phyloP scores from a whole-genome alignment of 2,797 vertebrate species.

The Melanotaenia pygmaea region DNA sequence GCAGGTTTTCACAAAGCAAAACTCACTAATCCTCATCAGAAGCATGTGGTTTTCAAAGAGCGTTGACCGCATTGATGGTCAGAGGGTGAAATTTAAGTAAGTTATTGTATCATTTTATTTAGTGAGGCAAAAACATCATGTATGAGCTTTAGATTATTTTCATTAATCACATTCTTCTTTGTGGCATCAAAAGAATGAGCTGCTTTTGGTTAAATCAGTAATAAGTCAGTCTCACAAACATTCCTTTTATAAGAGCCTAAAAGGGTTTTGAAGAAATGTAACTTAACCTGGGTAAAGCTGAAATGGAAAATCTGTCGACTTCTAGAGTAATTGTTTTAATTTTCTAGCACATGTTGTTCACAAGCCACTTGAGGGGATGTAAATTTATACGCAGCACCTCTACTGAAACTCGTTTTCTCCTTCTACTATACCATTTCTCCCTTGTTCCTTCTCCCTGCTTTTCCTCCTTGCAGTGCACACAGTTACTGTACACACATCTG shows the following conservation, averaged over 20 bases:
- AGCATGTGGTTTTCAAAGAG: neutral
- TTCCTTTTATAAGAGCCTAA: neutral
- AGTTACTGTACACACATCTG: constrained; percentile 41
- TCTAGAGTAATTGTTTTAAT: neutral
- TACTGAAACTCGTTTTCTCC: constrained; percentile 37
- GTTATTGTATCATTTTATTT: neutral
- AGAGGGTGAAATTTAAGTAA: neutral
- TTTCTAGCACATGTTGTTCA: constrained; percentile 1
- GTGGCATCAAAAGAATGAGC: neutral
- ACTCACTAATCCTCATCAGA: constrained; percentile 4
- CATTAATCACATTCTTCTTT: neutral
- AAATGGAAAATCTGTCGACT: neutral
- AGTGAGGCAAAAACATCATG: neutral
- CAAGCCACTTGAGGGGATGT: constrained; percentile 5
- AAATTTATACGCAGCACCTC: constrained; percentile 21
- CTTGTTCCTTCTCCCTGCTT: constrained; percentile 44
- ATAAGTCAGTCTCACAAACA: neutral
- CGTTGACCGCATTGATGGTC: neutral
- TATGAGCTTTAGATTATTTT: neutral
- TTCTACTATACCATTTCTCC: constrained; percentile 37
- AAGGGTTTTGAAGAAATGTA: neutral
- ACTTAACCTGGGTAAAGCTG: neutral
- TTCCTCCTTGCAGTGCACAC: constrained; percentile 58
- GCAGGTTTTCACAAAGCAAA: constrained; percentile 26
- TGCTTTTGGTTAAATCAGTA: neutral